phyloP scores from a whole-genome alignment of 1,140 invertebrate genomes.

The Melitaea cinxia region DNA sequence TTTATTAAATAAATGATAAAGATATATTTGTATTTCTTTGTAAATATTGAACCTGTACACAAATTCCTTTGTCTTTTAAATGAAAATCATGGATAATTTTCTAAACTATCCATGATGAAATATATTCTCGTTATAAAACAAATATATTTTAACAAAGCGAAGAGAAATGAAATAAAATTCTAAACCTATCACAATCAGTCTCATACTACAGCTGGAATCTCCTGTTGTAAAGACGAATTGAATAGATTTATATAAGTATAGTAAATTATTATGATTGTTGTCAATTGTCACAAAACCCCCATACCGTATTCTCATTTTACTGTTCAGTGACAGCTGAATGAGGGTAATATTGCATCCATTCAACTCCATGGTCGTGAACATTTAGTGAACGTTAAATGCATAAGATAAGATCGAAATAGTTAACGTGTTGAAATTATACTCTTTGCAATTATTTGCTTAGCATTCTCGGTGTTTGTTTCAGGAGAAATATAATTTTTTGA shows the following conservation, averaged over 20 bases:
- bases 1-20: too few species aligned
- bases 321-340: constrained; percentile 20
- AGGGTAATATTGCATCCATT: constrained; percentile 22
- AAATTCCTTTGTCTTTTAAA: too few species aligned
- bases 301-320: constrained; percentile 17
- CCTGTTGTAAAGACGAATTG: neutral
- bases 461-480: too few species aligned
- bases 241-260: neutral
- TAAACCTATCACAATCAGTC: neutral
- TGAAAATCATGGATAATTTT: too few species aligned
- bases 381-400: constrained; percentile 1
- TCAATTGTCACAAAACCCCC: constrained; percentile 1
- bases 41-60: too few species aligned
- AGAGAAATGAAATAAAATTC: neutral
- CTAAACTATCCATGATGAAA: too few species aligned
- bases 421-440: too few species aligned
- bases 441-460: neutral
- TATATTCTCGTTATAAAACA: too few species aligned
- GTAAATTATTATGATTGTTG: neutral
- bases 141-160: neutral
- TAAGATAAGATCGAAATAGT: too few species aligned
- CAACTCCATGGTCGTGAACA: constrained; percentile 9
- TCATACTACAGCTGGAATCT: neutral
- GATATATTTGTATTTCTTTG: too few species aligned
- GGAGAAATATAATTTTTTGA: too few species aligned